A percentile compares a stretch with the other conserved stretches of the same genome.
Evolutionary conservation across 2,888 invertebrate genomes (phyloP).

Genomic region (Acleris sparsana): DNA sequence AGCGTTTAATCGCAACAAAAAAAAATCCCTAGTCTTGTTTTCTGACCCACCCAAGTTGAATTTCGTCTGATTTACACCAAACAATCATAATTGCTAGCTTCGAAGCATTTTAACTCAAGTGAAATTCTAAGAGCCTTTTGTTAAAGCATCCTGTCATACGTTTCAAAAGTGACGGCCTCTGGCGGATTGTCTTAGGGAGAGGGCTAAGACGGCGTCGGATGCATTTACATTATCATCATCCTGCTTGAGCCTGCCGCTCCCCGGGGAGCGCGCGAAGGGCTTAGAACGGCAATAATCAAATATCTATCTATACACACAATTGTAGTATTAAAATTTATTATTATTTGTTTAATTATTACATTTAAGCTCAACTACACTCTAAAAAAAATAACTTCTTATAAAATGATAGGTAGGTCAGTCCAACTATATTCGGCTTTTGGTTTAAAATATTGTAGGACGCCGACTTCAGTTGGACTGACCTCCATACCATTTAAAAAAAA

Average conservation of each 20-base stretch:
- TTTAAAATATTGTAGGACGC: too few species aligned
- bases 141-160: slow-evolving; percentile 53
- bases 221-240: slow-evolving; percentile 62
- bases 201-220: slow-evolving; percentile 53
- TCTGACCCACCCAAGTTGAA: background rate
- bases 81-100: background rate
- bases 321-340: background rate
- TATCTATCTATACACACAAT: background rate
- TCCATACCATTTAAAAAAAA: too few species aligned
- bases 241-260: slow-evolving; percentile 56
- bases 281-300: slow-evolving; percentile 36
- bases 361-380: background rate
- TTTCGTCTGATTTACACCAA: background rate
- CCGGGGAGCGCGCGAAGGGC: slow-evolving; percentile 50
- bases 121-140: slow-evolving; percentile 42
- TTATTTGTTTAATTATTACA: background rate
- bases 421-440: too few species aligned
- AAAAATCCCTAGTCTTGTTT: too few species aligned
- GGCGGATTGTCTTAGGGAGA: slow-evolving; percentile 51
- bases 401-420: too few species aligned
- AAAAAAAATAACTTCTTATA: too few species aligned
- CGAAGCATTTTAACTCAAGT: slow-evolving; percentile 40
- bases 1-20: too few species aligned
- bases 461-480: too few species aligned
- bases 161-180: slow-evolving; percentile 48